phyloP scores from a whole-genome alignment of 2,113 vertebrate genomes.

The Corythaixoides concolor region DNA sequence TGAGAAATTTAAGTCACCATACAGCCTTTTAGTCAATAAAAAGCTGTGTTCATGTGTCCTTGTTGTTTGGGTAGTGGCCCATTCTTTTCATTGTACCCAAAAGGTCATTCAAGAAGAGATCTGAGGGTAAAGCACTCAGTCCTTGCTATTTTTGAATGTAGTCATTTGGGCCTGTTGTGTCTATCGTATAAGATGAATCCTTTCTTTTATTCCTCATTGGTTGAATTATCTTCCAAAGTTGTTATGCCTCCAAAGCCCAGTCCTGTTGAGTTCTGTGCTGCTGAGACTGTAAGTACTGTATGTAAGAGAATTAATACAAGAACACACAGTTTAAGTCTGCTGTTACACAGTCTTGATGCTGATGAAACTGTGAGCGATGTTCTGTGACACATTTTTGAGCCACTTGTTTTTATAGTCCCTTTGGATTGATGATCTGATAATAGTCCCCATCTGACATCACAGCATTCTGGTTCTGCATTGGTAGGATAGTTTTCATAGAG shows the following conservation, averaged over 20 bases:
- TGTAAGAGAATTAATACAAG: slow-evolving; percentile 95
- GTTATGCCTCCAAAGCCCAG: slow-evolving; percentile 85
- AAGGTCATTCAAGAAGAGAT: slow-evolving; percentile 74
- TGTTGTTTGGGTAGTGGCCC: slow-evolving; percentile 77
- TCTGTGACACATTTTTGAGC: slow-evolving; percentile 86
- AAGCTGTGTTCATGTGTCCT: slow-evolving; percentile 85
- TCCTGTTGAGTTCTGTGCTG: slow-evolving; percentile 90
- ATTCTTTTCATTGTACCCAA: slow-evolving; percentile 71
- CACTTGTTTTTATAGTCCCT: slow-evolving; percentile 85
- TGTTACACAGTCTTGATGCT: slow-evolving; percentile 92
- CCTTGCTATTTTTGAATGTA: slow-evolving; percentile 42
- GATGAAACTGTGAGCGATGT: slow-evolving; percentile 90
- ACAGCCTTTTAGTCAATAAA: slow-evolving; percentile 89
- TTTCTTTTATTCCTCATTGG: slow-evolving; percentile 87
- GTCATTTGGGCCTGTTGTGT: slow-evolving; percentile 55
- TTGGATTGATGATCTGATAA: slow-evolving; percentile 81
- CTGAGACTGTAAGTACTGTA: slow-evolving; percentile 94
- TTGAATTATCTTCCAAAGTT: slow-evolving; percentile 88
- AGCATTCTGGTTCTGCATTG: slow-evolving; percentile 93
- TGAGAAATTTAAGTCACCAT: slow-evolving; percentile 91
- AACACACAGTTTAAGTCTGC: slow-evolving; percentile 96
- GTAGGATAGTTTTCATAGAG: slow-evolving; percentile 91
- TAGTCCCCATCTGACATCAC: slow-evolving; percentile 92
- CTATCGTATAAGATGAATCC: slow-evolving; percentile 13
- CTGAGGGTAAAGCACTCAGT: slow-evolving; percentile 65